phyloP scores from a whole-genome alignment of 2,113 vertebrate genomes.

The Pipa parva region DNA sequence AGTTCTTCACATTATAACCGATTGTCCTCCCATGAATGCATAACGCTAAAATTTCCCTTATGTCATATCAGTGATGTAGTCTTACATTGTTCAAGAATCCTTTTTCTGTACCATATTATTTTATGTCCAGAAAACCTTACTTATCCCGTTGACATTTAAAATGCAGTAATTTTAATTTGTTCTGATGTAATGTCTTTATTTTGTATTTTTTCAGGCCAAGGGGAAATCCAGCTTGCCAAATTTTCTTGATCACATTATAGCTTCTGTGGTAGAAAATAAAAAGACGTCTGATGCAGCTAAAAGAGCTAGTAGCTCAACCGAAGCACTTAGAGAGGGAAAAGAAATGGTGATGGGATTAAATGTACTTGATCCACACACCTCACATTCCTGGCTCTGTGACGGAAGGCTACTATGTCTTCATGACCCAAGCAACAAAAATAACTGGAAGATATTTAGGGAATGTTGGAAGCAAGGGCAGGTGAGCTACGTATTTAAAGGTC shows the following conservation, averaged over 20 bases:
- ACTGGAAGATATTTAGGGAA: constrained; percentile 98
- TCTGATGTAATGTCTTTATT: too few species aligned
- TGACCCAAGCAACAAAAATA: constrained; percentile 94
- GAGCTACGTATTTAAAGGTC: constrained; percentile 35
- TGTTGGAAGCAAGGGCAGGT: constrained; percentile 99
- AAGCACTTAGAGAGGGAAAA: constrained; percentile 74
- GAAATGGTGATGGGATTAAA: constrained; percentile 94
- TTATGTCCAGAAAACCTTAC: too few species aligned
- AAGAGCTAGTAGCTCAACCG: constrained; percentile 67
- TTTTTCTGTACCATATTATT: too few species aligned
- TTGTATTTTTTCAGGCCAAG: constrained; percentile 70
- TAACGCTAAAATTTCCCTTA: too few species aligned
- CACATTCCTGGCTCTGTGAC: constrained; percentile 97
- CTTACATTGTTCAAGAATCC: too few species aligned
- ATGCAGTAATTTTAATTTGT: too few species aligned
- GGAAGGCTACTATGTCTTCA: constrained; percentile 95
- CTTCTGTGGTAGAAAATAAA: constrained; percentile 97
- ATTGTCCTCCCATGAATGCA: too few species aligned
- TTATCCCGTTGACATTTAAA: too few species aligned
- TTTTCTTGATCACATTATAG: constrained; percentile 97
- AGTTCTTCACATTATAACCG: too few species aligned
- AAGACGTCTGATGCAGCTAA: constrained; percentile 83
- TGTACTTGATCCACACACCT: constrained; percentile 93
- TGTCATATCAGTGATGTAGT: too few species aligned
- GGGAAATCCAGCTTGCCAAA: constrained; percentile 90